Percentiles rank a stretch among this genome's conserved stretches.
phyloP scores from a whole-genome alignment of 2,113 vertebrate genomes.

The Noturus placidus region DNA sequence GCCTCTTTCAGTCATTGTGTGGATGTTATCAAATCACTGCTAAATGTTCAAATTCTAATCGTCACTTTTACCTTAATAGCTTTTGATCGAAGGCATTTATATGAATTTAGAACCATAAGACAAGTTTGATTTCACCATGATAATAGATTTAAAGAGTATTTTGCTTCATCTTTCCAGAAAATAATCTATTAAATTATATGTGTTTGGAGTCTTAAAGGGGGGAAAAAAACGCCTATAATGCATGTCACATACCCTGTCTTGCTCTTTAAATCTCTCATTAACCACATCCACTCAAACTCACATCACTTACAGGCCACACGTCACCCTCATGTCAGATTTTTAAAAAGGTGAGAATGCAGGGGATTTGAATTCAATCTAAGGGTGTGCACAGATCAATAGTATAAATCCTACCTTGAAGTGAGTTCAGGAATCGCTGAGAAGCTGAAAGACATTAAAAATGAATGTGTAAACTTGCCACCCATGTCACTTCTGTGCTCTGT shows the following conservation, averaged over 20 bases:
- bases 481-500: not conserved
- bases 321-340: slow-evolving; percentile 38
- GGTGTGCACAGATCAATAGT: slow-evolving; percentile 67
- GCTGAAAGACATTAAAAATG: slow-evolving; percentile 58
- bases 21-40: not conserved
- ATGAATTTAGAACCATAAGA: not conserved
- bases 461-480: not conserved
- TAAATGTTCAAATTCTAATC: not conserved
- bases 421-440: slow-evolving; percentile 74
- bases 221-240: not conserved
- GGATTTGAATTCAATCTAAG: slow-evolving; percentile 74
- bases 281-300: slow-evolving; percentile 24
- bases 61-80: not conserved
- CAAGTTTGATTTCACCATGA: not conserved
- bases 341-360: slow-evolving; percentile 58
- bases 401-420: slow-evolving; percentile 70
- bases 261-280: slow-evolving; percentile 1
- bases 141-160: not conserved
- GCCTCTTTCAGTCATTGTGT: not conserved
- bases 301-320: slow-evolving; percentile 48
- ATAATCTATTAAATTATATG: slow-evolving; percentile 10
- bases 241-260: not conserved
- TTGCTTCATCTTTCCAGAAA: not conserved
- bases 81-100: not conserved
- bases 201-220: not conserved